These are phyloP conservation scores for Australoheros facetus DNA, from an alignment of 2,797 vertebrate species.

Conservation along the genomic window DNA sequence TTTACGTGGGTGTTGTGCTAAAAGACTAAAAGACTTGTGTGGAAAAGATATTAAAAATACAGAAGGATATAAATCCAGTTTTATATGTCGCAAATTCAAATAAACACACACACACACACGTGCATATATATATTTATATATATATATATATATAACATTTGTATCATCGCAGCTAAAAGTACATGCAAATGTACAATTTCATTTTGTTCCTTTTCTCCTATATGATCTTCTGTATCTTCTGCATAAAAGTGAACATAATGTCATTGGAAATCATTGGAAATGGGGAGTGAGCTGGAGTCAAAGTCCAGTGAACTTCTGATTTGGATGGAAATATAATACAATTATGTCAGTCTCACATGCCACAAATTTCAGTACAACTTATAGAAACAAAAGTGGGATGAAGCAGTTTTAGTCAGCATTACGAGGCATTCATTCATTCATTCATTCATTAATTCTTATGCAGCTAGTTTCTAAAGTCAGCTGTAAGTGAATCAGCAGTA, in stretches of 20 bases:
- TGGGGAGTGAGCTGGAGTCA: constrained; percentile 8
- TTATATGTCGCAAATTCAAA: too few species aligned
- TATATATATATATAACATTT: neutral
- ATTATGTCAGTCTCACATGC: constrained; percentile 6
- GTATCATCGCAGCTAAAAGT: neutral
- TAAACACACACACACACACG: too few species aligned
- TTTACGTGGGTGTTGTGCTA: neutral
- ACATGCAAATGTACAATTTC: neutral
- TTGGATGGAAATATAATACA: constrained; percentile 43
- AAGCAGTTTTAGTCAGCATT: neutral
- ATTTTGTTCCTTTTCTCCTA: neutral
- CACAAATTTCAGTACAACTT: neutral
- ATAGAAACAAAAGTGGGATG: neutral
- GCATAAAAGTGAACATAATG: neutral
- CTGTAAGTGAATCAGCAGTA: constrained; percentile 10
- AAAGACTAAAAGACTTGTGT: too few species aligned
- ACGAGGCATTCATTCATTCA: constrained; percentile 8
- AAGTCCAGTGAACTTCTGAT: constrained; percentile 22
- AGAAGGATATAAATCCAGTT: too few species aligned
- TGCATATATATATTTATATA: too few species aligned
- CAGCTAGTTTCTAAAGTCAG: constrained; percentile 1
- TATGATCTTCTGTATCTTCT: neutral
- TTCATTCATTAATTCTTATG: constrained; percentile 7
- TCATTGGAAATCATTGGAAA: neutral
- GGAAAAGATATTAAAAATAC: too few species aligned